Evolutionary conservation across 2,113 vertebrate genomes (phyloP), one percentile per base, ranked within the genome.

Genomic region (Cyanoramphus novaezelandiae): DNA sequence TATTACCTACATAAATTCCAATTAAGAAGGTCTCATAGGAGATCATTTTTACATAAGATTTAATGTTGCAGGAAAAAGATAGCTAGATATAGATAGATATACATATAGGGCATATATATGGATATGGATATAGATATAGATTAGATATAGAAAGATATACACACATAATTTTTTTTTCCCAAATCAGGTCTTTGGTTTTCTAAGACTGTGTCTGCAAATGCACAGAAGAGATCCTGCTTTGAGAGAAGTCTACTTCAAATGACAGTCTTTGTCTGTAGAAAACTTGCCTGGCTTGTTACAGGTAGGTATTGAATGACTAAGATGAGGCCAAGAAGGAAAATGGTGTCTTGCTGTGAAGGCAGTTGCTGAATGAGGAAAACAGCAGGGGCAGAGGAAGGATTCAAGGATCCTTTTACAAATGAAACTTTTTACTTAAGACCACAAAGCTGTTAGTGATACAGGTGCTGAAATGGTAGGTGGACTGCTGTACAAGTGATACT

Each of bases 321-420:
- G 52, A 44, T 10, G 27, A 88, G 55, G 33, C 28, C 17, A 23
- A 67, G 68, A 46, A 75, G 46, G 11, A 49, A 75, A 77, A 63
- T 2, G 37, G 11, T 49, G n/a, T 49, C 77, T 24, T 78, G 55
- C 72, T 78, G 53, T 19, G 27, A 69, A 74, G 18, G 37, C 46
- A 74, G 37, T 3, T 59, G 69, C 31, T 67, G 29, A 84, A 62
- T 20, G 55, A 63, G 29, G 33, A 52, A 59, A 89, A 29, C 59
- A 71, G 46, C 24, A 13, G 3, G 1, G 10, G 14, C 4, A 11
- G 2, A 29, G 41, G 44, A 86, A 77, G 0, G 1, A 13, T 76
- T 63, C 46, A 28, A 71, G 78, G 43, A 67, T 37, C 55, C 31
- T 50, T 77, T 74, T 17, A 68, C 15, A 68, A 87, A 84, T 14